These are phyloP conservation scores for Globodera ellingtonae DNA, from an alignment of 1,140 invertebrate species.

Conservation along the genomic window DNA sequence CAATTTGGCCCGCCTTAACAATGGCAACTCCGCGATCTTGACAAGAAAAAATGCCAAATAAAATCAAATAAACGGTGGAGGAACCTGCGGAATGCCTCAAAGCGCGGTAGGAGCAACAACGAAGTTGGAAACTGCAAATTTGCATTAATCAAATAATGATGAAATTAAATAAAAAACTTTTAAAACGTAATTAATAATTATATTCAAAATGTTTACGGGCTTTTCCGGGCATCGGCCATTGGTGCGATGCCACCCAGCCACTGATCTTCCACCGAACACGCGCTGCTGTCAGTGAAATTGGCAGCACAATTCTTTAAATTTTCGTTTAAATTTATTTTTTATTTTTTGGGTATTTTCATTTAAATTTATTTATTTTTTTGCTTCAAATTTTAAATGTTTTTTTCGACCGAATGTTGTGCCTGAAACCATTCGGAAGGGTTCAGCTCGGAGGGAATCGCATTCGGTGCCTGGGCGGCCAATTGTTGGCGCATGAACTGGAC, in stretches of 20 bases:
- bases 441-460: constrained; percentile 2
- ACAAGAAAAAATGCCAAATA: constrained; percentile 30
- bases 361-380: neutral
- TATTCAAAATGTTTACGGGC: constrained; percentile 29
- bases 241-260: constrained; percentile 57
- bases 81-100: constrained; percentile 39
- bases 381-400: constrained; percentile 18
- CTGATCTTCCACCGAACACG: constrained; percentile 40
- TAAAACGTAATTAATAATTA: neutral
- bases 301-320: constrained; percentile 33
- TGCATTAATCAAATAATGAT: neutral
- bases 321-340: too few species aligned
- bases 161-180: too few species aligned
- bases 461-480: neutral
- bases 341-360: too few species aligned
- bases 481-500: constrained; percentile 30
- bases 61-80: neutral
- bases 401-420: constrained; percentile 41
- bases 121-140: constrained; percentile 36
- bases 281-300: constrained; percentile 34
- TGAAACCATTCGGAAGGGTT: constrained; percentile 29
- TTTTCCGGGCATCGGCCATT: constrained; percentile 36
- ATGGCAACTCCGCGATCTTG: constrained; percentile 51
- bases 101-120: constrained; percentile 47
- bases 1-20: constrained; percentile 51